Base-by-base conservation (phyloP, 2,113 vertebrate genomes). In the Gallinago media region DNA sequence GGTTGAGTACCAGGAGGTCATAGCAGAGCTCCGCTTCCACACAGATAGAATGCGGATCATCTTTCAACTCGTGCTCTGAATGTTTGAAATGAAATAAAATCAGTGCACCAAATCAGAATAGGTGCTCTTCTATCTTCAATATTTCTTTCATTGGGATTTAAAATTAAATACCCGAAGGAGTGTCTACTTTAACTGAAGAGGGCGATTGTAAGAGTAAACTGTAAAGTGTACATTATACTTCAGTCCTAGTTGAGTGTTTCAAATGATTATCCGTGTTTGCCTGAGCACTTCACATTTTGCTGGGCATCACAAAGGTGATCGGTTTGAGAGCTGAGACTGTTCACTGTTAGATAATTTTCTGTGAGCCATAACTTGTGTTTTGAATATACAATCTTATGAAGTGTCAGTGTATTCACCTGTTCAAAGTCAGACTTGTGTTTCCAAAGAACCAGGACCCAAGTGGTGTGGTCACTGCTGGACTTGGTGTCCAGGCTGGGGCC, bases 391-490 rank as follows among this genome's bases (percentile, higher is more conserved):
- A 9, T 68, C 63, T 81, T 46, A 3, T 2, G 32, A 50, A 36
- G 38, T 22, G 38, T 62, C 61, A 34, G 34, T n/a, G 4, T 71
- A 12, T 6, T 29, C 1, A 2, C 20, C 1, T 1, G 1, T 22
- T 46, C 17, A 0, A 4, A 38, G 34, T 7, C 11, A 76, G 68
- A 19, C 2, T 8, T 2, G 31, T 42, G 70, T 74, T 78, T 63
- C 8, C 8, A 47, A 4, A n/a, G 59, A 47, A 46, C 12, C 3
- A 2, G 3, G 66, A 68, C 3, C 7, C 61, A 1, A 2, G 12
- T 26, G 49, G 7, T 27, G 34, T 3, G 19, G 32, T 40, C 14
- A 1, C 11, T 47, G 21, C 70, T 38, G 21, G 72, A 9, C 11
- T 5, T 29, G 49, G 31, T 61, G 34, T 34, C 18, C 23, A 3